A percentile compares a stretch with the other conserved stretches of the same genome.
These are phyloP conservation scores for Vespertilio murinus DNA, from an alignment of 2,797 vertebrate genomes.

Conservation along the genomic window DNA sequence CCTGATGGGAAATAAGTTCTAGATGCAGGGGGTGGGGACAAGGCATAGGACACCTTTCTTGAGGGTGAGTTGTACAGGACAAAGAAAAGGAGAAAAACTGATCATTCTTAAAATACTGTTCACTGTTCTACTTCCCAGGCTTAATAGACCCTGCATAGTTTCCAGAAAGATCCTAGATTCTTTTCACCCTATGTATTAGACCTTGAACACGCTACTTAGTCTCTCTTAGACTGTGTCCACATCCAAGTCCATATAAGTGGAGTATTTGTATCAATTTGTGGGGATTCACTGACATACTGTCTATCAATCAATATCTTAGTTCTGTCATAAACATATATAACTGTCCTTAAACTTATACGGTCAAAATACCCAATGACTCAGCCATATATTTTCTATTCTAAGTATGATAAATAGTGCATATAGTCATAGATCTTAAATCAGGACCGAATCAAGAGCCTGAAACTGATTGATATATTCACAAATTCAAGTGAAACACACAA, in stretches of 20 bases:
- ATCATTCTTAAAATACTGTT: neutral
- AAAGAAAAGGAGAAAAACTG: neutral
- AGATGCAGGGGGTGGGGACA: neutral
- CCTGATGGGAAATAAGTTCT: neutral
- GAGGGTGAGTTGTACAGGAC: neutral
- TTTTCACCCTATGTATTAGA: neutral
- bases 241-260: neutral
- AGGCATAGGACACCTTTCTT: neutral
- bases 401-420: neutral
- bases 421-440: neutral
- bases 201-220: neutral
- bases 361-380: neutral
- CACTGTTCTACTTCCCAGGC: neutral
- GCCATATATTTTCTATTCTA: neutral
- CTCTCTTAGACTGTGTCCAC: neutral
- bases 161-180: neutral
- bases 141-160: neutral
- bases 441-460: neutral
- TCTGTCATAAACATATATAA: neutral
- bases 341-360: neutral
- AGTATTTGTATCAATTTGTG: neutral
- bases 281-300: neutral
- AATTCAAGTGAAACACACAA: neutral
- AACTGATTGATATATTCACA: conserved; percentile 8
- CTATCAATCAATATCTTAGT: neutral